A percentile compares a stretch with the other conserved stretches of the same genome.
Evolutionary conservation across 2,888 invertebrate species (phyloP).

Genomic region (Abrostola triplasia): DNA sequence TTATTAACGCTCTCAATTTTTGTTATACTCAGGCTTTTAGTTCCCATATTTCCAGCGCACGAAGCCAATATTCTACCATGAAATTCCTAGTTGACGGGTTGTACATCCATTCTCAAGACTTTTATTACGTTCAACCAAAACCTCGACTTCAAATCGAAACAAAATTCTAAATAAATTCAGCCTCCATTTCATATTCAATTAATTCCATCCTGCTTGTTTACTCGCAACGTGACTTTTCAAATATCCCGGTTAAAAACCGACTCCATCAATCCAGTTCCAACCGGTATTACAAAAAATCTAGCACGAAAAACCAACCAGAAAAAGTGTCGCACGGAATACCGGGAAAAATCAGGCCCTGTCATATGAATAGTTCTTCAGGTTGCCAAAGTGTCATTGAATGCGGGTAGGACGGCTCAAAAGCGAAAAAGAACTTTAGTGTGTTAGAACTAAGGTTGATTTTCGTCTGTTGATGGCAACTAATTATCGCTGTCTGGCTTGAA

Average conservation of each 20-base stretch:
- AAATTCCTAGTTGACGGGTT: too few relatives aligned
- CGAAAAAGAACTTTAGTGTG: conserved; percentile 44
- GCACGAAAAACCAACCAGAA: conserved; percentile 38
- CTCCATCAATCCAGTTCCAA: conserved; percentile 24
- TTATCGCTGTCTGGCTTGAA: conserved; percentile 65
- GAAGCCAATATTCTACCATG: too few relatives aligned
- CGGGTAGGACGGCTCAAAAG: conserved; percentile 27
- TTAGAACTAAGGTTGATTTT: conserved; percentile 42
- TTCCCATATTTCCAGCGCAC: too few relatives aligned
- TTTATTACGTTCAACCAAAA: not conserved
- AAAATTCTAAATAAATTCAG: not conserved
- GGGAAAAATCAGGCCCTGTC: conserved; percentile 60
- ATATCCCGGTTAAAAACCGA: conserved; percentile 26
- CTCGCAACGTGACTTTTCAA: conserved; percentile 37
- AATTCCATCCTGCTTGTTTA: not conserved
- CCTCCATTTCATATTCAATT: conserved; percentile 1
- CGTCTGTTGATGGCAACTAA: conserved; percentile 60
- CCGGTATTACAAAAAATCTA: conserved; percentile 50
- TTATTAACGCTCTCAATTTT: too few relatives aligned
- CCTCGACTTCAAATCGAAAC: not conserved
- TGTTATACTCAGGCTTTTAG: too few relatives aligned
- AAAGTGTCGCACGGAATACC: conserved; percentile 62
- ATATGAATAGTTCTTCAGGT: conserved; percentile 72
- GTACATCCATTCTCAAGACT: not conserved
- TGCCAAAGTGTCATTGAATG: conserved; percentile 70